Conservation (phyloP, 2,797 vertebrate species). For the Phyllotis vaccarum region DNA sequence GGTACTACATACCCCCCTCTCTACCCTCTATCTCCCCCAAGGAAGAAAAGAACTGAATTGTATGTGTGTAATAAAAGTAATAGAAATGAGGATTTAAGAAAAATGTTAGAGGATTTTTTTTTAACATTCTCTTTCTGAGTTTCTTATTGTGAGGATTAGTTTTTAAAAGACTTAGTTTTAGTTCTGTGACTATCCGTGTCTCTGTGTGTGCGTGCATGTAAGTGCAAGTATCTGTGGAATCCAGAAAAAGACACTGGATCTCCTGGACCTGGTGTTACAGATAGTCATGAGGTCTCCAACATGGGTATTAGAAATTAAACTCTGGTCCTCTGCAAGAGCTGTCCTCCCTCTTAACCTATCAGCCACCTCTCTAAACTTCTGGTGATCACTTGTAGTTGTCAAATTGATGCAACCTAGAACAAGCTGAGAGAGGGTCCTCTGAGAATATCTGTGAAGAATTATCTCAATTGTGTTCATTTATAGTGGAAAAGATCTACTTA, state of each 20-base stretch:
- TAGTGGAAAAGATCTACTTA: neutral
- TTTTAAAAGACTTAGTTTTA: neutral
- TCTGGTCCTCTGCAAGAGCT: neutral
- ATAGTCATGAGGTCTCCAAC: neutral
- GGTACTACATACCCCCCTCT: neutral
- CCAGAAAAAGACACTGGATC: neutral
- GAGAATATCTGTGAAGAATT: neutral
- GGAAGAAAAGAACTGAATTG: neutral
- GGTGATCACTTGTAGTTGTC: neutral
- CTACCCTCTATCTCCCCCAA: no score
- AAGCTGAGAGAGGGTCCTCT: neutral
- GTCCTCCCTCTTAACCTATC: neutral
- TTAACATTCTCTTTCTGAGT: neutral
- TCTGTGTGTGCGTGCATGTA: neutral
- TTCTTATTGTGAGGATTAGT: neutral
- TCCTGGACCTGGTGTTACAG: neutral
- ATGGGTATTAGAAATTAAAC: neutral
- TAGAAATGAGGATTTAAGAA: neutral
- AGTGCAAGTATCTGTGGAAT: neutral
- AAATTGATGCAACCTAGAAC: neutral
- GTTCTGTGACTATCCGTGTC: neutral
- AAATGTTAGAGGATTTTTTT: neutral
- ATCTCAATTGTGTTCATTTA: neutral
- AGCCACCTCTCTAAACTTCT: neutral
- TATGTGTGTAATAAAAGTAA: conserved; percentile 3